Percentiles rank a stretch among this genome's conserved stretches.
phyloP scores from a whole-genome alignment of 2,797 vertebrate genomes.

The Spheniscus humboldti region DNA sequence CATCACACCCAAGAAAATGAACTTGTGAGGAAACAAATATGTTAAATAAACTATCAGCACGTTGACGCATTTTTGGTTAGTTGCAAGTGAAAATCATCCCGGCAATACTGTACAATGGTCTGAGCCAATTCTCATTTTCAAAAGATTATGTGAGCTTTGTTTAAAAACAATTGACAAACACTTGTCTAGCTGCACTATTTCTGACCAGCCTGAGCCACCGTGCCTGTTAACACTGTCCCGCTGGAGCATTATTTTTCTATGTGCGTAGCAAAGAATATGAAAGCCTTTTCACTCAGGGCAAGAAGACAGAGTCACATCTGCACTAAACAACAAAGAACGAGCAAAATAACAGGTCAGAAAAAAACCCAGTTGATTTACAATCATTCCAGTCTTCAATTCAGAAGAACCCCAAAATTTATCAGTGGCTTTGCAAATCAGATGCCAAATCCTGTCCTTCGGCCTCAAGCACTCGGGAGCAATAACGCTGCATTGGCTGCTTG shows the following conservation, averaged over 20 bases:
- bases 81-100: not conserved
- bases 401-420: not conserved
- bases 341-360: not conserved
- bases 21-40: not conserved
- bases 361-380: not conserved
- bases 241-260: not conserved
- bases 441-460: not conserved
- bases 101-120: not conserved
- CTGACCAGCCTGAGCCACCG: not conserved
- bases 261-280: not conserved
- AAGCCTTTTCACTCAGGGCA: not conserved
- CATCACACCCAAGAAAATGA: not conserved
- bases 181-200: not conserved
- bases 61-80: not conserved
- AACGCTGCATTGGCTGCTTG: fast-evolving
- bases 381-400: not conserved
- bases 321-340: not conserved
- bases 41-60: not conserved
- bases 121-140: not conserved
- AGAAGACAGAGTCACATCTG: not conserved
- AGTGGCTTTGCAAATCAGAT: not conserved
- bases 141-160: not conserved
- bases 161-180: not conserved
- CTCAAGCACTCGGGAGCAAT: not conserved
- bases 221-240: not conserved